phyloP scores from a whole-genome alignment of 23 tunicate genomes.

The Clavelina lepadiformis region DNA sequence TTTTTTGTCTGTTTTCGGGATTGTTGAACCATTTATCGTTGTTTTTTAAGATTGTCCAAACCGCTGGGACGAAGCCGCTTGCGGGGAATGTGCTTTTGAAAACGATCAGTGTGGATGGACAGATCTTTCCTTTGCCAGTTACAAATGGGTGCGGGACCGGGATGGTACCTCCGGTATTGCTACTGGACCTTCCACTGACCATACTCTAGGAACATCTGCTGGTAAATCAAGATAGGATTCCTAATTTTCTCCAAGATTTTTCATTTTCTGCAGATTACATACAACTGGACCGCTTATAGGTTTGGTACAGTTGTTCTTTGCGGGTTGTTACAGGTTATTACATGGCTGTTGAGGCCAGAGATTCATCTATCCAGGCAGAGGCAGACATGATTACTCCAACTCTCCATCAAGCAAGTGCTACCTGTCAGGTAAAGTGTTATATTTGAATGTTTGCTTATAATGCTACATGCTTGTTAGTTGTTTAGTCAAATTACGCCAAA shows the following conservation, averaged over 20 bases:
- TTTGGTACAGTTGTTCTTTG: background rate
- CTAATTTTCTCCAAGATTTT: too few species aligned
- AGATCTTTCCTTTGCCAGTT: conserved; percentile 52
- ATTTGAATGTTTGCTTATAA: too few species aligned
- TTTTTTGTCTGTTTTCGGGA: too few species aligned
- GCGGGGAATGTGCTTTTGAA: conserved; percentile 78
- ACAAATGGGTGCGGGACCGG: conserved; percentile 62
- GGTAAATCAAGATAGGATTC: too few species aligned
- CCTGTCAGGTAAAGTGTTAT: conserved; percentile 84
- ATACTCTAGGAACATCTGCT: conserved; percentile 50
- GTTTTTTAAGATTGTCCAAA: conserved; percentile 67
- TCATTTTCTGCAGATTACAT: too few species aligned
- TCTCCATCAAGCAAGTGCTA: conserved; percentile 43
- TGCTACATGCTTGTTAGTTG: too few species aligned
- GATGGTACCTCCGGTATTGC: conserved; percentile 76
- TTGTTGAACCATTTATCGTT: too few species aligned
- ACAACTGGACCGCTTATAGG: background rate
- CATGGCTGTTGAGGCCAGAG: conserved; percentile 81
- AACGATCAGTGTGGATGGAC: conserved; percentile 58
- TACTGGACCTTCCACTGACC: conserved; percentile 78
- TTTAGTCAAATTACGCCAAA: background rate
- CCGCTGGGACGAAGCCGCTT: conserved; percentile 65
- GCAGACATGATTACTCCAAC: conserved; percentile 69
- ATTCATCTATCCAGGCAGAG: conserved; percentile 37
- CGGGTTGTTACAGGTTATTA: conserved; percentile 73